Evolutionary conservation across 2,113 vertebrate species (phyloP).

Genomic region (Hipposideros armiger): DNA sequence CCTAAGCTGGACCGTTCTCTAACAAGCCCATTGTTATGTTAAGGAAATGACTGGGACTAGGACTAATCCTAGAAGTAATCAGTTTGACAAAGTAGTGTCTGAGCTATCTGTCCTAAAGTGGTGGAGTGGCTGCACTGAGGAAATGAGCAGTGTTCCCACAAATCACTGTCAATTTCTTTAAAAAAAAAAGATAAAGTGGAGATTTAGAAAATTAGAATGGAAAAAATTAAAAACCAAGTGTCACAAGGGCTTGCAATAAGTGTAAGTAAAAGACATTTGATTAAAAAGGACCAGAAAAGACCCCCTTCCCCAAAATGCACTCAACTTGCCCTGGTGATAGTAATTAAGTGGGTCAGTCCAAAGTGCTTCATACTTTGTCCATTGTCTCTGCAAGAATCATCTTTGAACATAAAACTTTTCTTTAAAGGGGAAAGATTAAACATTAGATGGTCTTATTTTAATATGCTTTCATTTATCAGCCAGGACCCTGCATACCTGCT

Average conservation of each 20-base stretch:
- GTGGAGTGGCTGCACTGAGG: not conserved
- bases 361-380: not conserved
- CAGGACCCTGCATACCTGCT: not conserved
- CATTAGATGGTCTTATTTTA: not conserved
- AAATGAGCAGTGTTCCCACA: not conserved
- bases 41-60: slow-evolving; percentile 57
- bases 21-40: slow-evolving; percentile 58
- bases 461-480: slow-evolving; percentile 23
- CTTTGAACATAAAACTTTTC: slow-evolving; percentile 30
- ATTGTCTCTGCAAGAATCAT: slow-evolving; percentile 22
- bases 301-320: not conserved
- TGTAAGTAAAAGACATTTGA: not conserved
- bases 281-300: slow-evolving; percentile 31
- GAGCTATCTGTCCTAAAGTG: slow-evolving; percentile 3
- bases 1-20: slow-evolving; percentile 53
- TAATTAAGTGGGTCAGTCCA: not conserved
- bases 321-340: not conserved
- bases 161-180: slow-evolving; percentile 25
- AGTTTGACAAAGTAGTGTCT: slow-evolving; percentile 61
- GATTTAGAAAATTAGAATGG: not conserved
- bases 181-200: not conserved
- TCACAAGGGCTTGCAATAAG: not conserved
- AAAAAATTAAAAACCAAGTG: slow-evolving; percentile 12
- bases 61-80: slow-evolving; percentile 52
- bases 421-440: slow-evolving; percentile 21